Base-by-base conservation (phyloP, 2,797 vertebrate genomes). In the Lutjanus argentimaculatus region DNA sequence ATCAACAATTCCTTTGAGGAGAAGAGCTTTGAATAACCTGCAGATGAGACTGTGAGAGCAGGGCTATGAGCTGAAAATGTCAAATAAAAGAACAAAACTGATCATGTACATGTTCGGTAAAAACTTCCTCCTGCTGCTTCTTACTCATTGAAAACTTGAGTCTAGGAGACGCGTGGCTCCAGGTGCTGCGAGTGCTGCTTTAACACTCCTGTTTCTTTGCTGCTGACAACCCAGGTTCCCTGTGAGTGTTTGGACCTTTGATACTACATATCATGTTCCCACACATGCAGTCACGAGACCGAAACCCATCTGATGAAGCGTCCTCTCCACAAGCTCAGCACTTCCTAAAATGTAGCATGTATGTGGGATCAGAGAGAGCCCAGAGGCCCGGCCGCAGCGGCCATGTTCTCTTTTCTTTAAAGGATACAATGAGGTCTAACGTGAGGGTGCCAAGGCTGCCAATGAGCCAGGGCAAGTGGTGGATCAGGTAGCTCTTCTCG, bases 381-480 rank as follows among this genome's bases (percentile, higher is more conserved):
- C 52, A 17, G 83, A 64, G 66, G 76, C 77, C 64, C 7, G 4
- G 65, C 17, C 43, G 13, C 11, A 19, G 53, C 2, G 0, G 40
- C 15, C 16, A 8, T 22, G 13, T 14, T 74, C 3, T 21, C 1
- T 15, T 74, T 45, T n/a, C 62, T 67, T 10, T 21, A 84, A 97
- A 99, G 98, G 98, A 99, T 99, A 99, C 95, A 0, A 97, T 5
- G 9, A 97, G 19, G 9, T 99, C 99, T 0, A 99, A 94, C 9
- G 91, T 78, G 69, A 99, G 97, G 0, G 98, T 97, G 0, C 99
- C 98, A 30, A 99, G 95, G 91, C 98, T 99, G 91, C 99, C 99
- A 8, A 99, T 90, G 16, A 99, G 96, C 98, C 98, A 99, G 48
- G 99, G 98, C 55, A 99, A 89, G 91, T 99, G 99, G 83, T 97